Conservation (phyloP, 2,797 vertebrate genomes). For the Microchirus variegatus region DNA sequence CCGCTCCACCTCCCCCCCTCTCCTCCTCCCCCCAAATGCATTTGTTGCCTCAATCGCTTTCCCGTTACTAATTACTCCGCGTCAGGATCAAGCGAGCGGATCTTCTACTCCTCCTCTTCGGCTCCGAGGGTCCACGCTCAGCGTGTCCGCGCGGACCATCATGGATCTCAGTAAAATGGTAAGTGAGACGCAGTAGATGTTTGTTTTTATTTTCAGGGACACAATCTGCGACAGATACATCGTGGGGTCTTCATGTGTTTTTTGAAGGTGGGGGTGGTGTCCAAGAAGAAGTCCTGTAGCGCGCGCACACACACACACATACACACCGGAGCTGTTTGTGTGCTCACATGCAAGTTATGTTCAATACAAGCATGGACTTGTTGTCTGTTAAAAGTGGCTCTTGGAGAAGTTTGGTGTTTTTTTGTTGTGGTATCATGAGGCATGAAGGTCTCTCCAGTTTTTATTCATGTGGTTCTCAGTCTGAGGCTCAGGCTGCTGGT, state of each 20-base stretch:
- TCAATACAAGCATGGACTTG: slow-evolving; percentile 43
- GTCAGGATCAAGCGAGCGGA: slow-evolving; percentile 35
- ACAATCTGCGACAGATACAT: slow-evolving; percentile 1
- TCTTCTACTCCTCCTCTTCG: slow-evolving; percentile 12
- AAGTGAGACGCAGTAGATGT: slow-evolving; percentile 52
- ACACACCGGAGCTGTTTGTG: slow-evolving; percentile 22
- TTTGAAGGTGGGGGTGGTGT: slow-evolving; percentile 49
- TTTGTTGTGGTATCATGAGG: slow-evolving; percentile 18
- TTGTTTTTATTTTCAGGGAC: background rate
- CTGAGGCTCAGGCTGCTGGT: background rate
- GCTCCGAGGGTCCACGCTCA: slow-evolving; percentile 25
- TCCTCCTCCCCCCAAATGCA: slow-evolving; percentile 59
- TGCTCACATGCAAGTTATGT: slow-evolving; percentile 40
- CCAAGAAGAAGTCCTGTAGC: slow-evolving; percentile 31
- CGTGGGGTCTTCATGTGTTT: slow-evolving; percentile 12
- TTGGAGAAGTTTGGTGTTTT: slow-evolving; percentile 49
- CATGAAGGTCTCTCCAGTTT: slow-evolving; percentile 2
- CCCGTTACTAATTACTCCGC: slow-evolving; percentile 57
- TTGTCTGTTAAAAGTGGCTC: slow-evolving; percentile 35
- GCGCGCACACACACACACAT: slow-evolving; percentile 2
- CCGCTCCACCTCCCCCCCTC: slow-evolving; percentile 55
- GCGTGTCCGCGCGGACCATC: slow-evolving; percentile 21
- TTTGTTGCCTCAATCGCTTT: slow-evolving; percentile 58
- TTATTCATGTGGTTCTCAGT: slow-evolving; percentile 1
- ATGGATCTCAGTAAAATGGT: slow-evolving; percentile 86